Base-by-base conservation (phyloP, 2,888 invertebrate genomes). In the Mesorhabditis sp. region DNA sequence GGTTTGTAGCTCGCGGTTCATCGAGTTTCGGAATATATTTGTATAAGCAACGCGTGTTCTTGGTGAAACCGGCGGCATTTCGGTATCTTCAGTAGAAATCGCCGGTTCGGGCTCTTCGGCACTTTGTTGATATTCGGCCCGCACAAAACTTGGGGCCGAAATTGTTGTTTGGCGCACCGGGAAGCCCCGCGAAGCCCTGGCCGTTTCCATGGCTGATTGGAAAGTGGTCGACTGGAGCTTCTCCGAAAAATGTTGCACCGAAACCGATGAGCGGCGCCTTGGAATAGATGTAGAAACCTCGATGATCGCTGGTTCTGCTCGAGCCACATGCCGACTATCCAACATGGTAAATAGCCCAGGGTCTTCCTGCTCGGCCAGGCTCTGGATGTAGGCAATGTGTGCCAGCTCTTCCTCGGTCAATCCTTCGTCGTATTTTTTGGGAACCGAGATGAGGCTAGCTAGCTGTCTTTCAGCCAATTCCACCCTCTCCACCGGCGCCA, bases 21-120 rank as follows among this genome's bases (percentile, higher is more conserved):
- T 45, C 50, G 70, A 66, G 0, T 71, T 68, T 6, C 71, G 71
- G 64, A 74, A 70, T 7, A 70, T 70, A 43, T 71, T 71, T 10
- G 73, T 74, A 63, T 74, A 74, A 3, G 73, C 70, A 43, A 74
- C 70, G 3, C 71, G 71, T 7, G 73, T 28, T 28, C 28, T 74
- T 66, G 68, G 68, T 45, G 71, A 70, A 42, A 70, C 68, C 13
- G 72, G 72, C 13, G 67, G 70, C 4, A 70, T 45, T 42, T 64
- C 67, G 1, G 68, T 68, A 58, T 72, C 72, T 28, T 28, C 28
- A 28, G 28, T 28, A 28, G 28, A 50, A 50, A 50, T 13, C 58
- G 7, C 58, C 58, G 7, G 58, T 2, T 50, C 58, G 2, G 28
- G 28, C 28, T 1, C 28, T 28, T 28, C 28, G 1, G 28, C 28